Conservation (phyloP, 2,113 vertebrate species). For the Progne subis region DNA sequence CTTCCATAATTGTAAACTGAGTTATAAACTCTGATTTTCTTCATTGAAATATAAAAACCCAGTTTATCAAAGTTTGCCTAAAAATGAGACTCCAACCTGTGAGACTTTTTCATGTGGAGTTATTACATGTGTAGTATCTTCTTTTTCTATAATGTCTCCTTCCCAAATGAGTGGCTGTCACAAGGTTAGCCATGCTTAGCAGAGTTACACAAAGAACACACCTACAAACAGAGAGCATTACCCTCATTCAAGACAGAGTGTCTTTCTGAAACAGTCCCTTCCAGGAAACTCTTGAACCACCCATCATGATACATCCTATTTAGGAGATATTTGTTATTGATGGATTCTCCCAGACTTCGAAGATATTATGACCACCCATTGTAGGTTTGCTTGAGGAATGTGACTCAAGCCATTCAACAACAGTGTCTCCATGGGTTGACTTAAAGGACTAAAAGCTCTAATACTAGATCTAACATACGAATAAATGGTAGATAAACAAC, state of each 20-base stretch:
- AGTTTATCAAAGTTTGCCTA: background rate
- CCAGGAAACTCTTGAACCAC: background rate
- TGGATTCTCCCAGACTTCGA: background rate
- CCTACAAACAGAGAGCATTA: background rate
- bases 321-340: background rate
- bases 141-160: background rate
- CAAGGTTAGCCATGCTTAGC: background rate
- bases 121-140: background rate
- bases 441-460: background rate
- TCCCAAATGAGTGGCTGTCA: background rate
- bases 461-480: background rate
- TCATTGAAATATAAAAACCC: background rate
- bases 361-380: background rate
- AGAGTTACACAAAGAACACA: background rate
- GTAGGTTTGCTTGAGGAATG: background rate
- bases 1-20: background rate
- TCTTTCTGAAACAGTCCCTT: background rate
- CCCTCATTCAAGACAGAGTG: background rate
- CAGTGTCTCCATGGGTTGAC: background rate
- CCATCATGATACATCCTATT: background rate
- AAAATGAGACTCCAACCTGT: background rate
- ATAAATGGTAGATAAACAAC: background rate
- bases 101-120: background rate
- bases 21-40: background rate
- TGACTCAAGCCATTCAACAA: background rate